These are phyloP conservation scores for Cydia fagiglandana DNA, from an alignment of 1,140 invertebrate genomes.

Conservation along the genomic window DNA sequence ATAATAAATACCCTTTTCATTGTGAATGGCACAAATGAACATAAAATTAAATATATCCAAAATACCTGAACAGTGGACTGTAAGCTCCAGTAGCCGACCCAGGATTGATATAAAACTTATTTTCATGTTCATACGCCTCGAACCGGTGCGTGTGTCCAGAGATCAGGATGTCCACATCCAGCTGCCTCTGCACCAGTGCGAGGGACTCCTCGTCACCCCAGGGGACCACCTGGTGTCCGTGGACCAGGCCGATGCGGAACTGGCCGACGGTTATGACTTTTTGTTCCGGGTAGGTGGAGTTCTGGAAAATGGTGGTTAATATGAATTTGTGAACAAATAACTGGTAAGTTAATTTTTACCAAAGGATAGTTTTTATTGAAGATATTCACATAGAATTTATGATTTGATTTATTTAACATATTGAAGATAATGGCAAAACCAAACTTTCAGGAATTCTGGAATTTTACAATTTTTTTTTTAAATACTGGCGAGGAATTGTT, in stretches of 20 bases:
- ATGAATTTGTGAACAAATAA: slow-evolving; percentile 20
- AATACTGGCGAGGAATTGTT: too few species aligned
- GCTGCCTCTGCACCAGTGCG: slow-evolving; percentile 95
- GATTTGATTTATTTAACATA: too few species aligned
- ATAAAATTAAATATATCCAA: slow-evolving; percentile 28
- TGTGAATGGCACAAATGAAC: too few species aligned
- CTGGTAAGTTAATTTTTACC: too few species aligned
- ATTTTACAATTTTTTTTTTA: too few species aligned
- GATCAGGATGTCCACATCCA: slow-evolving; percentile 99
- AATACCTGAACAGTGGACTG: slow-evolving; percentile 93
- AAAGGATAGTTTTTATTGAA: too few species aligned
- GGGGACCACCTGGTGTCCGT: slow-evolving; percentile 98
- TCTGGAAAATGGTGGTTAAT: slow-evolving; percentile 79
- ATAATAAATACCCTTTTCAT: too few species aligned
- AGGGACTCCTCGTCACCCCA: slow-evolving; percentile 97
- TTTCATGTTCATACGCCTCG: slow-evolving; percentile 99
- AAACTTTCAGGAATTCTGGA: too few species aligned
- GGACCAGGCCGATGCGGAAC: slow-evolving; percentile 98
- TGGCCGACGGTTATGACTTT: slow-evolving; percentile 99
- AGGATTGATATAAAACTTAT: slow-evolving; percentile 99
- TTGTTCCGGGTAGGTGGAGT: slow-evolving; percentile 97
- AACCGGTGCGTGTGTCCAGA: slow-evolving; percentile 99
- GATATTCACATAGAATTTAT: too few species aligned
- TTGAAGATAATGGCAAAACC: too few species aligned
- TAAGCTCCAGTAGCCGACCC: slow-evolving; percentile 99